Base-by-base conservation (phyloP, 2,888 invertebrate genomes). In the Parnassius smintheus region DNA sequence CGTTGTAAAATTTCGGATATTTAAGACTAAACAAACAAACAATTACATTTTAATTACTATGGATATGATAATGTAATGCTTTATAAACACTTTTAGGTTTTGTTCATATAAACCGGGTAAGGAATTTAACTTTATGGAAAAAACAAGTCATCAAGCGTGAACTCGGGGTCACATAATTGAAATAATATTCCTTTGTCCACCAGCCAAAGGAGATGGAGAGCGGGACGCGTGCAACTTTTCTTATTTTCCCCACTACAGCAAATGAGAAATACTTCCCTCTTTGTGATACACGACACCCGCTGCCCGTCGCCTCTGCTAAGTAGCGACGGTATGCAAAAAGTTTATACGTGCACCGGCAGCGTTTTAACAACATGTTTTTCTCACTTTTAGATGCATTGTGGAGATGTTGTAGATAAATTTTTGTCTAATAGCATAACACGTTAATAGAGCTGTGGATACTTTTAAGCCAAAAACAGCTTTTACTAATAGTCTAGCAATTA, bases 201-300 rank as follows among this genome's bases (percentile, higher is more conserved):
- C 74, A 76, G 78, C 81, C 77, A 82, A 81, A 83, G 80, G 81
- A 85, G 85, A 86, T 85, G 81, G 83, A 80, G 82, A 81, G 75
- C 72, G 81, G 82, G 75, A 78, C 81, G 81, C 79, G 80, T 72
- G 76, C 48, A 53, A 62, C 46, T 62, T 58, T 56, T 49, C 54
- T 63, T 66, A 59, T 65, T 82, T 85, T 77, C 52, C 35, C 72
- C 76, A 80, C 76, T 73, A 70, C 74, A 76, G 72, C 78, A 83
- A 86, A 87, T 85, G 86, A 85, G 83, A 87, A 87, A 86, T 86
- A 85, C 83, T 86, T 87, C 82, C 79, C 82, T 81, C 82, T 85
- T 81, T 86, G 83, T 82, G 86, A 85, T 84, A 86, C 75, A 82
- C 82, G 81, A 83, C 80, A 78, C 78, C 75, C 76, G 76, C 77